Base-by-base conservation (phyloP, 2,797 vertebrate species). In the Helostoma temminkii region DNA sequence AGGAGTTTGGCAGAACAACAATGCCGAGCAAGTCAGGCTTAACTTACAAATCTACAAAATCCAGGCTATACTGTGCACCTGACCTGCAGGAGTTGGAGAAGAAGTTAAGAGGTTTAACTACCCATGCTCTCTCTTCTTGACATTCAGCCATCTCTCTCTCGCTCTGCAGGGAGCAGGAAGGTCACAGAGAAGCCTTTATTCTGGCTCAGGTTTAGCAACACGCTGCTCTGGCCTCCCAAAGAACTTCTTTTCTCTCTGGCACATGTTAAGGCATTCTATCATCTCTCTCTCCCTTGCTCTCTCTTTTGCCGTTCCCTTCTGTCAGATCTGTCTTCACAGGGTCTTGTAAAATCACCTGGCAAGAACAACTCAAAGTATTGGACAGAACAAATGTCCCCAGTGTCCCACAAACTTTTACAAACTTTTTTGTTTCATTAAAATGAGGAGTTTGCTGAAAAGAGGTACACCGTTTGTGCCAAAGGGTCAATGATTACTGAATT, bases 301-400 rank as follows among this genome's bases (percentile, higher is more conserved):
- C 76, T 69, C 66, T 14, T 78, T 80, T 78, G 36, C 59, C 37
- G 3, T 52, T 63, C 73, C 71, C 60, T 75, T 56, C 70, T 85
- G 84, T 88, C 86, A 80, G 78, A 86, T 87, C 88, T 85, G 79
- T 90, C 86, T 82, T 82, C 85, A 66, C 83, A 21, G 76, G 68
- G 83, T 26, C 85, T 82, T 84, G 68, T 90, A 85, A 91, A 88
- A 90, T 83, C 56, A 89, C 84, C 89, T 91, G 89, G 89, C 88
- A 90, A 78, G 80, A 76, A 57, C 66, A 71, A 41, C 80, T 82
- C 64, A 85, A 84, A 86, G 83, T 71, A 50, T 76, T 84, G 83
- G 83, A 86, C 72, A 6, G 74, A 70, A 62, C 66, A 61, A 0
- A 21, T 21, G 80, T 86, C 88, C 79, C 89, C 53, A 19, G 86